Evolutionary conservation across 2,888 invertebrate genomes (phyloP).

Genomic region (Incurvaria masculella): DNA sequence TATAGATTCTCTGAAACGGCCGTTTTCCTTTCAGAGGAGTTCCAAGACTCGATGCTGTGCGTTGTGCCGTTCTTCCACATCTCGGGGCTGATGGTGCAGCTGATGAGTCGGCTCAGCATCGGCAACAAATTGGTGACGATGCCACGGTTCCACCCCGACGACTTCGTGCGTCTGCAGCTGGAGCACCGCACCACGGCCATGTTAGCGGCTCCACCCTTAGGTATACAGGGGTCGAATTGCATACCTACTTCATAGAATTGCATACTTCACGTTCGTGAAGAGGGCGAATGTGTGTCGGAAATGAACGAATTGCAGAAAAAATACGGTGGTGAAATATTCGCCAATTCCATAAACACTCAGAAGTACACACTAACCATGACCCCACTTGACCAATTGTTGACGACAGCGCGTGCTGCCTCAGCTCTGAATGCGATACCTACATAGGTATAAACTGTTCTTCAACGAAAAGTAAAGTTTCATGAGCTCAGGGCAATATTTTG

Average conservation of each 20-base stretch:
- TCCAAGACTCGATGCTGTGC: constrained; percentile 51
- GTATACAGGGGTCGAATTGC: constrained; percentile 36
- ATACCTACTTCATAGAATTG: too few relatives aligned
- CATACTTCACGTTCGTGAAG: constrained; percentile 27
- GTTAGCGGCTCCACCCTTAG: constrained; percentile 67
- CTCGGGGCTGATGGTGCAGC: constrained; percentile 55
- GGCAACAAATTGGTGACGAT: constrained; percentile 57
- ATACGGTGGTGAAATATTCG: too few relatives aligned
- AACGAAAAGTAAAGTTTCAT: too few relatives aligned
- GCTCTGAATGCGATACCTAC: too few relatives aligned
- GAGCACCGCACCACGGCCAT: constrained; percentile 53
- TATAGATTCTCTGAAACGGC: too few relatives aligned
- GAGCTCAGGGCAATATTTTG: too few relatives aligned
- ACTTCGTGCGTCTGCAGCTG: constrained; percentile 52
- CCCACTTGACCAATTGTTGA: too few relatives aligned
- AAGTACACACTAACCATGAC: too few relatives aligned
- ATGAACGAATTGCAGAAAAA: too few relatives aligned
- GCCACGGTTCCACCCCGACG: constrained; percentile 62
- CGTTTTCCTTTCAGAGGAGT: constrained; percentile 23
- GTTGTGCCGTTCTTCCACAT: constrained; percentile 69
- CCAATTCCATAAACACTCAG: neutral
- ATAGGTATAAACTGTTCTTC: too few relatives aligned
- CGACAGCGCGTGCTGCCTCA: too few relatives aligned
- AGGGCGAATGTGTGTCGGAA: too few relatives aligned
- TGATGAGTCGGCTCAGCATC: constrained; percentile 38